A percentile compares a stretch with the other conserved stretches of the same genome.
These are phyloP conservation scores for Endotricha flammealis DNA, from an alignment of 2,888 invertebrate genomes.

Conservation along the genomic window DNA sequence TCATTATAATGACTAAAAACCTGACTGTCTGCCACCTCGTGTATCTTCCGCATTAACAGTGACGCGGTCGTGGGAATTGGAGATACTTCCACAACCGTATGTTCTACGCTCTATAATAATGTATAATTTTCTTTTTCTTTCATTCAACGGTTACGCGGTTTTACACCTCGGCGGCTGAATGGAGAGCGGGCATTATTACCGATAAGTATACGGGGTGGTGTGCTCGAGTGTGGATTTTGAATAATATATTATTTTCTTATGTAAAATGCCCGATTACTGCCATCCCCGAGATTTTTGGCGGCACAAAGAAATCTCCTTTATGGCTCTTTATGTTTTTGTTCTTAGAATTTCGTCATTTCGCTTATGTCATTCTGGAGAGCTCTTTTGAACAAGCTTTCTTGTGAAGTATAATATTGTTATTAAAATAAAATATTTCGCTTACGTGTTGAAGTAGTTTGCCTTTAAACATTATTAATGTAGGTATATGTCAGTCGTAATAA, in stretches of 20 bases:
- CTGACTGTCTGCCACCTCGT: too few species aligned
- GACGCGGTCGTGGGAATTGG: too few species aligned
- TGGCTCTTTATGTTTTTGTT: slow-evolving; percentile 68
- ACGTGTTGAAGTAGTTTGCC: too few species aligned
- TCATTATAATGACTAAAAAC: too few species aligned
- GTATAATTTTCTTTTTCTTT: too few species aligned
- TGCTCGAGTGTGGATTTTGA: slow-evolving; percentile 71
- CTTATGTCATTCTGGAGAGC: slow-evolving; percentile 28
- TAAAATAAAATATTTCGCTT: too few species aligned
- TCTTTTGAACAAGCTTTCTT: slow-evolving; percentile 12
- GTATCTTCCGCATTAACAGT: too few species aligned
- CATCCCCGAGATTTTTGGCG: slow-evolving; percentile 66
- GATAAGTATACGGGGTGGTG: slow-evolving; percentile 70
- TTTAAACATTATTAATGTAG: too few species aligned
- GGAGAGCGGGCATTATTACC: slow-evolving; percentile 65
- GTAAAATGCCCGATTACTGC: slow-evolving; percentile 76
- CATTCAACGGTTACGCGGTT: slow-evolving; percentile 25
- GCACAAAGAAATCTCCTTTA: slow-evolving; percentile 67
- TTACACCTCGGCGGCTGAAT: slow-evolving; percentile 21
- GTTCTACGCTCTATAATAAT: too few species aligned
- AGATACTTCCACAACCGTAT: too few species aligned
- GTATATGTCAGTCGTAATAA: too few species aligned
- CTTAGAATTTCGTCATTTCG: slow-evolving; percentile 57
- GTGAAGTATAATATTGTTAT: background rate
- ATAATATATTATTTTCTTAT: slow-evolving; percentile 78